Percentiles rank a stretch among this genome's conserved stretches.
Evolutionary conservation across 2,888 invertebrate genomes (phyloP).

Genomic region (Cynaeus angustus): DNA sequence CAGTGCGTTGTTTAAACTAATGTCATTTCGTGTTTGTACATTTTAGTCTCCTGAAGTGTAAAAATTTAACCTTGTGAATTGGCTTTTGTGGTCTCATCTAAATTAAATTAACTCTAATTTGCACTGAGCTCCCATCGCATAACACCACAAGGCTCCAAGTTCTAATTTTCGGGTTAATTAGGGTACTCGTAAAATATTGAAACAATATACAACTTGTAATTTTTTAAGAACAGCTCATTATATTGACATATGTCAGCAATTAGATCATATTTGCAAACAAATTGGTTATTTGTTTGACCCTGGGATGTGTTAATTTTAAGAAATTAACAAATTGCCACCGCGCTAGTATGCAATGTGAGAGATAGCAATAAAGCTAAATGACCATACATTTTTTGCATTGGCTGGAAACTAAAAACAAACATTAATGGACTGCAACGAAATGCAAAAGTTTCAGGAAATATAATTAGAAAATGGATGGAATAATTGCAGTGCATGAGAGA

Average conservation of each 20-base stretch:
- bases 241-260: constrained; percentile 47
- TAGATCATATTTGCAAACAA: constrained; percentile 51
- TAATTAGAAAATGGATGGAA: constrained; percentile 32
- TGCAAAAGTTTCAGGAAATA: constrained; percentile 29
- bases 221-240: constrained; percentile 37
- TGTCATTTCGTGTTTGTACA: too few species aligned
- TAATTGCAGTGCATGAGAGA: constrained; percentile 29
- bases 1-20: too few species aligned
- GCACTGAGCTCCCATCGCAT: too few species aligned
- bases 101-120: too few species aligned
- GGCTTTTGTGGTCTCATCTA: too few species aligned
- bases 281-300: constrained; percentile 46
- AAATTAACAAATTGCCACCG: constrained; percentile 37
- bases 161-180: constrained; percentile 2
- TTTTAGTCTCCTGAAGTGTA: too few species aligned
- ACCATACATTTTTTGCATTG: constrained; percentile 11
- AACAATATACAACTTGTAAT: constrained; percentile 25
- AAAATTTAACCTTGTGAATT: too few species aligned
- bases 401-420: neutral
- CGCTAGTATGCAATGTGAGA: constrained; percentile 29
- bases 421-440: neutral
- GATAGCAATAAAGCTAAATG: constrained; percentile 23
- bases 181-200: constrained; percentile 12
- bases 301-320: constrained; percentile 51
- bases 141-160: constrained; percentile 6